phyloP scores from a whole-genome alignment of 2,888 invertebrate genomes.

The Taphrorychus bicolor region DNA sequence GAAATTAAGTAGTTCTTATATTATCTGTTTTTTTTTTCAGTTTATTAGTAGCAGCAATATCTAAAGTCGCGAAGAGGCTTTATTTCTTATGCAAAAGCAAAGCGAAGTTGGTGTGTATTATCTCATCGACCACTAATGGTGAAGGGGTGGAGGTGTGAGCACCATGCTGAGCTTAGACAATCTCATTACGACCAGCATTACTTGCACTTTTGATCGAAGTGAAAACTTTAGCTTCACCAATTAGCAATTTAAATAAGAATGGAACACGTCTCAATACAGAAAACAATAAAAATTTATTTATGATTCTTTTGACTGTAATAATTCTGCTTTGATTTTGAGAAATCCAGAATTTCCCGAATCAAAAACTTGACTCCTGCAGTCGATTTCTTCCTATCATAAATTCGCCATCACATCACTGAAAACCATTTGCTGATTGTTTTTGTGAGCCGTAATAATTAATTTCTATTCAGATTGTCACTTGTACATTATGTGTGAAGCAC shows the following conservation, averaged over 20 bases:
- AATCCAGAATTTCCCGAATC: neutral
- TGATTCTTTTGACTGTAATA: too few species aligned
- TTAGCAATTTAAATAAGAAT: neutral
- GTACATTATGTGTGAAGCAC: slow-evolving; percentile 2
- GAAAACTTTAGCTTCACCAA: neutral
- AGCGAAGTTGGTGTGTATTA: slow-evolving; percentile 22
- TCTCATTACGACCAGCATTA: slow-evolving; percentile 59
- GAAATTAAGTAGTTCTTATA: too few species aligned
- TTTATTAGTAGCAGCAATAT: too few species aligned
- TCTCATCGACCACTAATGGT: slow-evolving; percentile 42
- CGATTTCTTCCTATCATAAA: neutral
- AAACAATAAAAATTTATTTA: too few species aligned
- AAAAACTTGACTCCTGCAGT: neutral
- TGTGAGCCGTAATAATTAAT: neutral
- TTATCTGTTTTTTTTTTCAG: too few species aligned
- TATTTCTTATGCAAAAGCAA: too few species aligned
- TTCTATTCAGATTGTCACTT: neutral
- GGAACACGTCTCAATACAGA: too few species aligned
- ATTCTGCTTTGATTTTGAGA: too few species aligned
- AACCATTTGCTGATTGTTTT: neutral
- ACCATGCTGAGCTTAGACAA: slow-evolving; percentile 58
- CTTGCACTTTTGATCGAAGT: slow-evolving; percentile 53
- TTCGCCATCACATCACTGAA: neutral
- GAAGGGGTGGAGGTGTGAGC: slow-evolving; percentile 57
- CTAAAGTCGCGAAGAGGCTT: too few species aligned